phyloP scores from a whole-genome alignment of 2,888 invertebrate species.

The Lepidocyrtinus sp. region DNA sequence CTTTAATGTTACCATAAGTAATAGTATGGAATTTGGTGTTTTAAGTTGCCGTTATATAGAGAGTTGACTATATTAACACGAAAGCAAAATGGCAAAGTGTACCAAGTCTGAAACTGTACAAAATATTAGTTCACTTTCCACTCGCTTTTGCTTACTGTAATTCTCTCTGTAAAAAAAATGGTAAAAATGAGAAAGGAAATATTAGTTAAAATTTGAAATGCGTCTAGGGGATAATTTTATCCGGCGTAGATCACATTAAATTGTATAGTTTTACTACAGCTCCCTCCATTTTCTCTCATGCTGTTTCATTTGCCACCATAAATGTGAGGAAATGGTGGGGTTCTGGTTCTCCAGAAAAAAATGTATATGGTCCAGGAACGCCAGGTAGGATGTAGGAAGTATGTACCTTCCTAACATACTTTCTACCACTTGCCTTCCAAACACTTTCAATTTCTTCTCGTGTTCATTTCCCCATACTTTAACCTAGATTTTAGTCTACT shows the following conservation, averaged over 20 bases:
- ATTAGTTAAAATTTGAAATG: slow-evolving; percentile 57
- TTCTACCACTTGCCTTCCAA: neutral
- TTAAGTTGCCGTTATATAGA: too few species aligned
- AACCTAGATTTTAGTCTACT: slow-evolving; percentile 38
- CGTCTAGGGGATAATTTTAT: slow-evolving; percentile 57
- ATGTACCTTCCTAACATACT: slow-evolving; percentile 16
- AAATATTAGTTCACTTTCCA: neutral
- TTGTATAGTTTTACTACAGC: slow-evolving; percentile 61
- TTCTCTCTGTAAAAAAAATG: too few species aligned
- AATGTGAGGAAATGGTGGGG: neutral
- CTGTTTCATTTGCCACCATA: slow-evolving; percentile 17
- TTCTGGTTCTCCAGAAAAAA: neutral
- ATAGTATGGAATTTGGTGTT: too few species aligned
- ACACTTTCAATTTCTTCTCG: slow-evolving; percentile 45
- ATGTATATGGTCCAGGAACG: neutral
- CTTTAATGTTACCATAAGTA: too few species aligned
- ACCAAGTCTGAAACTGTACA: too few species aligned
- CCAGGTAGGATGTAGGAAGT: slow-evolving; percentile 2
- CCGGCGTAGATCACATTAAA: slow-evolving; percentile 58
- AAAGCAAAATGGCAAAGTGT: too few species aligned
- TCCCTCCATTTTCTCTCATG: slow-evolving; percentile 16
- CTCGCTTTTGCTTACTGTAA: slow-evolving; percentile 29
- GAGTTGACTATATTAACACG: neutral
- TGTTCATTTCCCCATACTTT: slow-evolving; percentile 43
- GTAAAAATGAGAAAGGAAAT: slow-evolving; percentile 41